phyloP scores from a whole-genome alignment of 2,888 invertebrate genomes.

The Drosophila kambysellisi region DNA sequence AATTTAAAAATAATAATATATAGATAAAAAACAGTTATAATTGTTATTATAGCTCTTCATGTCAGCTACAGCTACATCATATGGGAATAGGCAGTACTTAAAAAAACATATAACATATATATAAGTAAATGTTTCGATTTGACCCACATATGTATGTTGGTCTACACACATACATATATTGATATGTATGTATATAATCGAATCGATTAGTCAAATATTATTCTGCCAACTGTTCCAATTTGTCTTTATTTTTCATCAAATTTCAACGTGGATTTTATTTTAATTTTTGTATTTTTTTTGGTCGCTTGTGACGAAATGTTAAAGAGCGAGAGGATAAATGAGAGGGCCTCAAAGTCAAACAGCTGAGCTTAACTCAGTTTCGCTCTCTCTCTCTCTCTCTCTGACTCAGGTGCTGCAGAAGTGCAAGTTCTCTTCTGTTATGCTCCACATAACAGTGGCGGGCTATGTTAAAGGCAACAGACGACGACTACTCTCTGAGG shows the following conservation, averaged over 20 bases:
- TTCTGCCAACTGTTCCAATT: background rate
- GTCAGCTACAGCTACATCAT: background rate
- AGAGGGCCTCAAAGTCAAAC: constrained; percentile 26
- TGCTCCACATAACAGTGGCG: constrained; percentile 55
- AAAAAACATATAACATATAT: background rate
- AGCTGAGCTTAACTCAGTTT: constrained; percentile 32
- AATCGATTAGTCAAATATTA: background rate
- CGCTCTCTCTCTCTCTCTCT: background rate
- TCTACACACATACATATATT: background rate
- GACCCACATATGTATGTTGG: background rate
- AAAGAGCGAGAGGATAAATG: constrained; percentile 21
- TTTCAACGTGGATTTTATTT: constrained; percentile 17
- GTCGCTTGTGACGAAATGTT: background rate
- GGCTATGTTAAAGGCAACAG: constrained; percentile 55
- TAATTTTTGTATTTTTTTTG: background rate
- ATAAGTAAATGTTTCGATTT: background rate
- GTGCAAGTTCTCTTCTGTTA: constrained; percentile 22
- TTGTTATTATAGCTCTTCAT: background rate
- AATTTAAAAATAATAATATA: background rate
- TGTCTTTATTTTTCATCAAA: background rate
- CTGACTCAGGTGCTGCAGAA: background rate
- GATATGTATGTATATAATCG: background rate
- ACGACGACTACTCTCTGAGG: constrained; percentile 26
- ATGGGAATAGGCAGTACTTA: background rate
- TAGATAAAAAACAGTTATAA: background rate